These are phyloP conservation scores for Apostichopus leukothele DNA, from an alignment of 53 echinoderm and acorn worm species.

Conservation along the genomic window DNA sequence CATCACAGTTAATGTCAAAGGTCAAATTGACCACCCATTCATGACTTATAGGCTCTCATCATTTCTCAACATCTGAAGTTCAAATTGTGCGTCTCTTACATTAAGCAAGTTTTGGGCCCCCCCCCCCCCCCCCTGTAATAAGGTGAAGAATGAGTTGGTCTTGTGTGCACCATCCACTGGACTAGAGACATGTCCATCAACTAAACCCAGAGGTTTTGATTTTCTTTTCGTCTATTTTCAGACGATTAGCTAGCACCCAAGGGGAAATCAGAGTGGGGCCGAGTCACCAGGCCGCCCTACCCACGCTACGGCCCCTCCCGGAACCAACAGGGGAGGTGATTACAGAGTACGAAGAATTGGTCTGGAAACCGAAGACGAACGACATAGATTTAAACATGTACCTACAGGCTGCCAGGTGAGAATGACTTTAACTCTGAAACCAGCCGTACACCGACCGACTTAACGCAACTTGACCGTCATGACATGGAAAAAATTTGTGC, in stretches of 20 bases:
- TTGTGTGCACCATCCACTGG: neutral
- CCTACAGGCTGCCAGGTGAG: conserved; percentile 89
- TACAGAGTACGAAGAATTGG: conserved; percentile 81
- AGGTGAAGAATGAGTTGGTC: neutral
- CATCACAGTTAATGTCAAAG: too few relatives aligned
- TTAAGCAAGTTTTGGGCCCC: too few relatives aligned
- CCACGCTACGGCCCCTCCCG: conserved; percentile 66
- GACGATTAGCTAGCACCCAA: conserved; percentile 96
- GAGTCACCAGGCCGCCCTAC: conserved; percentile 92
- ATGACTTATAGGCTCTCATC: too few relatives aligned
- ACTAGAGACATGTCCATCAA: neutral
- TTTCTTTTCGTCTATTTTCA: conserved; percentile 25
- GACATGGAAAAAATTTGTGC: too few relatives aligned
- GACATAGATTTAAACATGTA: conserved; percentile 96
- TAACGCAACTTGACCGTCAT: too few relatives aligned
- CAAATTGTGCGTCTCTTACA: too few relatives aligned
- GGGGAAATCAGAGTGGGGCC: conserved; percentile 96
- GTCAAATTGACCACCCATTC: too few relatives aligned
- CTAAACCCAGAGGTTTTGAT: neutral
- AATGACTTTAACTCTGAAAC: neutral
- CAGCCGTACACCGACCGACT: too few relatives aligned
- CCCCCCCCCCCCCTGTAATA: too few relatives aligned
- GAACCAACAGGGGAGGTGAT: conserved; percentile 44
- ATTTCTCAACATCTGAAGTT: too few relatives aligned
- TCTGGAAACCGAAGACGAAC: conserved; percentile 81